These are phyloP conservation scores for Mionectes macconnelli DNA, from an alignment of 2,113 vertebrate genomes.

Conservation along the genomic window DNA sequence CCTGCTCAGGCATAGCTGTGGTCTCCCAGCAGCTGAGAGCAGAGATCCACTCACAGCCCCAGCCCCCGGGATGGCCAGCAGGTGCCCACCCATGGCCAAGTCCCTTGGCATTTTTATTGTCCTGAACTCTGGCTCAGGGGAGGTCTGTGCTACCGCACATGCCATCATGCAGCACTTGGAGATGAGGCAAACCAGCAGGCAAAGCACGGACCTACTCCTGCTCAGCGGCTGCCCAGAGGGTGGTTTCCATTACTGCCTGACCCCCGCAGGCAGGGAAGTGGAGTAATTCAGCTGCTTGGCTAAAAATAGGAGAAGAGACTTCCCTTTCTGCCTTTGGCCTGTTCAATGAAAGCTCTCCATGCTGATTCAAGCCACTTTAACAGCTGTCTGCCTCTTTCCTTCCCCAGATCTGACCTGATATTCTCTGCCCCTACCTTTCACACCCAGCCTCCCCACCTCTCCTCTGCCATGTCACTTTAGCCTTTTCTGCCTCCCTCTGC, in stretches of 20 bases:
- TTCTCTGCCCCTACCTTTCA: neutral
- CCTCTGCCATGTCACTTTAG: neutral
- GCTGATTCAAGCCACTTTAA: neutral
- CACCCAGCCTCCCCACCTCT: neutral
- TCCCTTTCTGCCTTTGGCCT: neutral
- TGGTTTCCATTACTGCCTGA: neutral
- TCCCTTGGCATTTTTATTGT: neutral
- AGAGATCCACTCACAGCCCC: neutral
- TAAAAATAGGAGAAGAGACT: conserved; percentile 27
- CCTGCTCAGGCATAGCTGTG: rapidly evolving
- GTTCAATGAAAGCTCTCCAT: neutral
- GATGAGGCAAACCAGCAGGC: neutral
- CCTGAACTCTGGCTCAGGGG: neutral
- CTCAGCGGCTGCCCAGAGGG: neutral
- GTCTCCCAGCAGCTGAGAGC: neutral
- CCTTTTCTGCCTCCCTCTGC: neutral
- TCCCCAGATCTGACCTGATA: neutral
- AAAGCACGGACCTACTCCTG: neutral
- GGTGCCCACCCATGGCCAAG: rapidly evolving
- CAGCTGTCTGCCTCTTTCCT: neutral
- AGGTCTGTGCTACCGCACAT: neutral
- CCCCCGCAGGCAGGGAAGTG: neutral
- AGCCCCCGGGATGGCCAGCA: neutral
- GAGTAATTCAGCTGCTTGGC: neutral
- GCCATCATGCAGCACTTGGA: rapidly evolving